A percentile compares a stretch with the other conserved stretches of the same genome.
phyloP scores from a whole-genome alignment of 2,888 invertebrate species.

The Caenorhabditis drosophilae region DNA sequence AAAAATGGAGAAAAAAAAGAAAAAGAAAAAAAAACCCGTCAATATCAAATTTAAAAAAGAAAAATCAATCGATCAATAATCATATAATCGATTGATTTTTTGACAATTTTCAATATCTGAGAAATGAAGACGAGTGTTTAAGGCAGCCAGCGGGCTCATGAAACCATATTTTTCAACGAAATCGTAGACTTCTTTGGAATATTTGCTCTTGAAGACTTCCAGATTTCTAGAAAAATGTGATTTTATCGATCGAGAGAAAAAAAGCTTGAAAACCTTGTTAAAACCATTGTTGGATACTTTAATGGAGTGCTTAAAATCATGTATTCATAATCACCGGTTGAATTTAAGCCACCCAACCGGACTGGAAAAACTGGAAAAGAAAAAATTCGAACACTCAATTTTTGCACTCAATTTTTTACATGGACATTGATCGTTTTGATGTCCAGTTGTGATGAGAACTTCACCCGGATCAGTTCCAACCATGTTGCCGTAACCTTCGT shows the following conservation, averaged over 20 bases:
- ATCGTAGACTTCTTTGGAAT: conserved; percentile 54
- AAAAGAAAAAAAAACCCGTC: too few relatives aligned
- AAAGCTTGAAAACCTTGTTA: too few relatives aligned
- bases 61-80: conserved; percentile 22
- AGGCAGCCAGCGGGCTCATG: conserved; percentile 56
- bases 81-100: conserved; percentile 34
- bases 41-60: too few relatives aligned
- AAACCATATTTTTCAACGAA: conserved; percentile 62
- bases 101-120: conserved; percentile 27
- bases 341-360: conserved; percentile 53
- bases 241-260: too few relatives aligned
- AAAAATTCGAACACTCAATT: not conserved
- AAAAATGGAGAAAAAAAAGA: not conserved
- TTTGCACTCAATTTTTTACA: conserved; percentile 46
- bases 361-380: conserved; percentile 59
- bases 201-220: conserved; percentile 47
- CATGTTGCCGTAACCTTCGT: conserved; percentile 59
- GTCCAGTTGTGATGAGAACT: conserved; percentile 61
- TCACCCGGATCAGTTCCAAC: conserved; percentile 67
- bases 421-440: conserved; percentile 63
- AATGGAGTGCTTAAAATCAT: conserved; percentile 63
- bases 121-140: conserved; percentile 57
- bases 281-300: conserved; percentile 67
- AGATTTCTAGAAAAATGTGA: too few relatives aligned
- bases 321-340: conserved; percentile 57